Percentiles rank a stretch among this genome's conserved stretches.
These are phyloP conservation scores for Pammene aurita DNA, from an alignment of 2,888 invertebrate genomes.

Conservation along the genomic window DNA sequence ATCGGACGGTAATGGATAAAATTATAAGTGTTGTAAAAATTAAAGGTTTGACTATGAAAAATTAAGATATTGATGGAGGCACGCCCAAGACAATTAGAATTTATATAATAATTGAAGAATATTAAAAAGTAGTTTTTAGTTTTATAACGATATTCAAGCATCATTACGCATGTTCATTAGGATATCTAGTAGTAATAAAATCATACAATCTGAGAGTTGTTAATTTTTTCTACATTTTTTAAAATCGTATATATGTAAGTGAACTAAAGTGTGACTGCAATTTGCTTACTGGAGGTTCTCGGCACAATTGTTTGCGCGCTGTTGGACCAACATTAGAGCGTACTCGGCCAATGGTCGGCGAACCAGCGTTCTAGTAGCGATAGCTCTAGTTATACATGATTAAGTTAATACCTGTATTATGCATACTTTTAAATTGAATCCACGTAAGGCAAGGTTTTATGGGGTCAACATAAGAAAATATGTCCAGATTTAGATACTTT, in stretches of 20 bases:
- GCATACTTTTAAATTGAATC: not conserved
- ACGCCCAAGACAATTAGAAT: slow-evolving; percentile 55
- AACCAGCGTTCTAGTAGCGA: slow-evolving; percentile 3
- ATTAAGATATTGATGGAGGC: slow-evolving; percentile 58
- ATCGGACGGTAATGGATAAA: slow-evolving; percentile 45
- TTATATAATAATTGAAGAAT: slow-evolving; percentile 50
- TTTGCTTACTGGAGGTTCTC: slow-evolving; percentile 45
- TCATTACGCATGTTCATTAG: slow-evolving; percentile 58
- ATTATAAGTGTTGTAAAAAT: slow-evolving; percentile 45
- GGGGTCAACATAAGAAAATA: not conserved
- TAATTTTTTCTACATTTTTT: slow-evolving; percentile 51
- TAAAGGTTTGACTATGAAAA: slow-evolving; percentile 28
- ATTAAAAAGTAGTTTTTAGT: slow-evolving; percentile 61
- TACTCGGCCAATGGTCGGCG: not conserved
- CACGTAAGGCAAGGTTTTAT: not conserved
- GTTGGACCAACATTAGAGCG: slow-evolving; percentile 49
- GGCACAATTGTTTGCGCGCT: slow-evolving; percentile 47
- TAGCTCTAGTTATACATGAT: not conserved
- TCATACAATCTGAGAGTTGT: slow-evolving; percentile 41
- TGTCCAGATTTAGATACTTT: no score
- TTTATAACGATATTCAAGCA: slow-evolving; percentile 63
- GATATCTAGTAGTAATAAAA: slow-evolving; percentile 42
- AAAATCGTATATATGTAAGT: slow-evolving; percentile 44
- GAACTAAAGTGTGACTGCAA: slow-evolving; percentile 44
- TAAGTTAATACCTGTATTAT: no score